phyloP scores from a whole-genome alignment of 2,113 vertebrate genomes.

The Corvus hawaiiensis region DNA sequence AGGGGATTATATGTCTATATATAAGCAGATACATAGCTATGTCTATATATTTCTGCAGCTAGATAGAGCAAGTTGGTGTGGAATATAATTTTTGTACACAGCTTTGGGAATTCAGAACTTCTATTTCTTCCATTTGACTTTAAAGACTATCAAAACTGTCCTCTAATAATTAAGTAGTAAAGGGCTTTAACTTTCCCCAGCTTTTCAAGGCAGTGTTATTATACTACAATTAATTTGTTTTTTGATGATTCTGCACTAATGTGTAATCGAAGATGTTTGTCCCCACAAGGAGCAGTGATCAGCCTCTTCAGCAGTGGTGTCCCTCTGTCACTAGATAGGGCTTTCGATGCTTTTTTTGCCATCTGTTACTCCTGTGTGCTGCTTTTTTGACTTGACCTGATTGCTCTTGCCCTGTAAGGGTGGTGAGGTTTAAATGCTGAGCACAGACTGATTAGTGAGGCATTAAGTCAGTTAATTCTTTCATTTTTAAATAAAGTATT shows the following conservation, averaged over 20 bases:
- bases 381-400: constrained; percentile 15
- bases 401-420: background rate
- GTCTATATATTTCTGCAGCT: background rate
- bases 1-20: background rate
- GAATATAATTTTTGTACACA: background rate
- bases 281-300: background rate
- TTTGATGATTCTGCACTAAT: background rate
- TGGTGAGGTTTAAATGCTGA: background rate
- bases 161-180: background rate
- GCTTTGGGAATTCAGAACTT: background rate
- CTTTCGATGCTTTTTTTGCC: background rate
- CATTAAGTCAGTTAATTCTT: constrained; percentile 17
- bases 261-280: background rate
- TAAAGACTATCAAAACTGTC: background rate
- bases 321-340: background rate
- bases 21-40: background rate
- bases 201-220: background rate
- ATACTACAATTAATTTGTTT: background rate
- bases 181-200: background rate
- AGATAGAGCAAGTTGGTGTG: background rate
- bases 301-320: background rate
- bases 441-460: background rate
- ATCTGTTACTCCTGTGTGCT: background rate
- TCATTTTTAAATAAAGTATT: constrained; percentile 5
- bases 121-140: background rate